Base-by-base conservation (phyloP, 2,797 vertebrate species). In the Tauraco hartlaubi region DNA sequence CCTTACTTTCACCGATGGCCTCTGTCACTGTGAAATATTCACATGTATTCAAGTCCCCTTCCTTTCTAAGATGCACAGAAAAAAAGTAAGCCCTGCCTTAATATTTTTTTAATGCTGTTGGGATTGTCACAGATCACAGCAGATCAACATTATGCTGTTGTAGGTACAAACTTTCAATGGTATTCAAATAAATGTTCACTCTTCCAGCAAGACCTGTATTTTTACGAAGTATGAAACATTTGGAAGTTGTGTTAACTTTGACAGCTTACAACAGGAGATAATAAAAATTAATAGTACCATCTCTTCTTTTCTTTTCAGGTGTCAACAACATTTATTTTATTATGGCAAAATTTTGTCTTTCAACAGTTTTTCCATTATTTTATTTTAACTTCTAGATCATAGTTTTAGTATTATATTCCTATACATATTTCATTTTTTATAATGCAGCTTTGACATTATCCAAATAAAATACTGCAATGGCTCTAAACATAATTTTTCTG, bases 391-490 rank as follows among this genome's bases (percentile, higher is more conserved):
- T 94, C 67, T 68, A 51, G 17, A 88, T 54, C 0, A 35, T 61
- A 51, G 85, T 81, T 94, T 88, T 78, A 64, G 6, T 31, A 54
- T 77, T 67, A 46, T 68, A 86, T 54, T 72, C 72, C 0, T 76
- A 64, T 72, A 67, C 10, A 61, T 64, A 64, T 67, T 88, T 29
- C 4, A 31, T 16, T 48, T 84, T 79, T 80, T 87, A 20, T 72
- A 54, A 55, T 93, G 35, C 26, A 80, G 3, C 80, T 91, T 83
- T 78, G 66, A 67, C 48, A 15, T 58, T 81, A 92, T 78, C 46
- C 73, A 86, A 88, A 11, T 84, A 77, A 96, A 93, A 94, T 86
- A 93, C 44, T 55, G n/a, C 54, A 79, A 48, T 66, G 55, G 12
- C 31, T 92, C 35, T 72, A 68, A 92, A 78, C 29, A 39, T 13